Evolutionary conservation across 2,113 vertebrate genomes (phyloP).

Genomic region (Mesoclemmys tuberculata): DNA sequence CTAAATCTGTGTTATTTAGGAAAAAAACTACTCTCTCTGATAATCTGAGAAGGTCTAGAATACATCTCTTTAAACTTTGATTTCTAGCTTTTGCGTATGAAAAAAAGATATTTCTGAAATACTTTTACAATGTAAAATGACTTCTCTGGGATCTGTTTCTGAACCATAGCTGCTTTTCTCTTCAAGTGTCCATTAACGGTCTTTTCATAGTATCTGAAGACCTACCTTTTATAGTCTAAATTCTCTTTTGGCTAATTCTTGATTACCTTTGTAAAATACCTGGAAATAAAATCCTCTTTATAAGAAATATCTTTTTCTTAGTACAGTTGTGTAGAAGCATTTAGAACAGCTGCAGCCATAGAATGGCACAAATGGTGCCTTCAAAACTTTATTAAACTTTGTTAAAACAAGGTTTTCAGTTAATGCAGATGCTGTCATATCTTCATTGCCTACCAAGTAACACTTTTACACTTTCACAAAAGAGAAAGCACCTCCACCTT

Average conservation of each 20-base stretch:
- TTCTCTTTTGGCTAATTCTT: conserved; percentile 52
- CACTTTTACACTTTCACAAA: neutral
- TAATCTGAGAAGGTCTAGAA: conserved; percentile 37
- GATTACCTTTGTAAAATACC: conserved; percentile 61
- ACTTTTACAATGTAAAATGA: conserved; percentile 76
- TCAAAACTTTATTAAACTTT: neutral
- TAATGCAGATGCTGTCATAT: neutral
- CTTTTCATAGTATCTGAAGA: conserved; percentile 74
- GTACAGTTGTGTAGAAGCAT: neutral
- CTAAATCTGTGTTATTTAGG: neutral
- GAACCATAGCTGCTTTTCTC: conserved; percentile 46
- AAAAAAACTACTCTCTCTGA: neutral
- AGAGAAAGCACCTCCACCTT: conserved; percentile 11
- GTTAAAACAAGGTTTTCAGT: neutral
- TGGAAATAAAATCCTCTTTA: conserved; percentile 60
- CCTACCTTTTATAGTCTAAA: conserved; percentile 48
- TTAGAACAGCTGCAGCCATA: neutral
- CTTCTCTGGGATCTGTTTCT: conserved; percentile 47
- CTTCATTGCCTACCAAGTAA: neutral
- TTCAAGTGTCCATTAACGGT: conserved; percentile 72
- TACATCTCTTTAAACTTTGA: conserved; percentile 20
- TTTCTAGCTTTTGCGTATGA: conserved; percentile 56
- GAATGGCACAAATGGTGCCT: neutral
- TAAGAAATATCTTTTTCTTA: conserved; percentile 6
- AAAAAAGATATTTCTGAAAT: conserved; percentile 78